A percentile compares a stretch with the other conserved stretches of the same genome.
Evolutionary conservation across 2,113 vertebrate genomes (phyloP).

Genomic region (Emydura subglobosa): DNA sequence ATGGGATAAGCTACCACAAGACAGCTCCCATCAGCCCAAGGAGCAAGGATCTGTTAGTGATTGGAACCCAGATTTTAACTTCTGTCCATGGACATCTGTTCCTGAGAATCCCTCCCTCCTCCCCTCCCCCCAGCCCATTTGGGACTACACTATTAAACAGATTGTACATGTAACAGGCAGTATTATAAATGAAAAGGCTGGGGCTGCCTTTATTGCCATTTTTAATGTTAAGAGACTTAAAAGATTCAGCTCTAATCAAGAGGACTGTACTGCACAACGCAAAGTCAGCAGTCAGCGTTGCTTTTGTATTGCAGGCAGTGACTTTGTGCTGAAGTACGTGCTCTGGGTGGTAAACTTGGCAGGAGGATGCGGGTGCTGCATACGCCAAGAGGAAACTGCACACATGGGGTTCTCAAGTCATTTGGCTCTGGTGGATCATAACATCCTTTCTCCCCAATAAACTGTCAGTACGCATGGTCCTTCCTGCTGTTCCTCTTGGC

Average conservation of each 20-base stretch:
- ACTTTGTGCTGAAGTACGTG: neutral
- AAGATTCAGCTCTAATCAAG: neutral
- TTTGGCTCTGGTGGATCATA: neutral
- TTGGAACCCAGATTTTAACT: neutral
- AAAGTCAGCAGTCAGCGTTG: fast-evolving
- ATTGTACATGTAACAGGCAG: fast-evolving
- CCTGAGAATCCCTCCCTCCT: neutral
- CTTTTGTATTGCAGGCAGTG: fast-evolving
- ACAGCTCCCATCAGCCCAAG: neutral
- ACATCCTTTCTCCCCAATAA: neutral
- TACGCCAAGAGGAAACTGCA: neutral
- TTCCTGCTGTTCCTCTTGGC: fast-evolving
- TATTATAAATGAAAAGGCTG: neutral
- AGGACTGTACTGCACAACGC: neutral
- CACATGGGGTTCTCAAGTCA: neutral
- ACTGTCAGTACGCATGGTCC: neutral
- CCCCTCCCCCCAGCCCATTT: fast-evolving
- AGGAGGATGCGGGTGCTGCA: conserved; percentile 14
- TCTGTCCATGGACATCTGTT: neutral
- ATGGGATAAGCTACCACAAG: neutral
- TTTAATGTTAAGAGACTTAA: neutral
- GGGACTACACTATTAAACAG: fast-evolving
- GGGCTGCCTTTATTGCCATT: neutral
- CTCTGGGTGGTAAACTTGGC: conserved; percentile 17
- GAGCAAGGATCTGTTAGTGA: neutral